A percentile compares a stretch with the other conserved stretches of the same genome.
phyloP scores from a whole-genome alignment of 2,888 invertebrate genomes.

The Labia minor region DNA sequence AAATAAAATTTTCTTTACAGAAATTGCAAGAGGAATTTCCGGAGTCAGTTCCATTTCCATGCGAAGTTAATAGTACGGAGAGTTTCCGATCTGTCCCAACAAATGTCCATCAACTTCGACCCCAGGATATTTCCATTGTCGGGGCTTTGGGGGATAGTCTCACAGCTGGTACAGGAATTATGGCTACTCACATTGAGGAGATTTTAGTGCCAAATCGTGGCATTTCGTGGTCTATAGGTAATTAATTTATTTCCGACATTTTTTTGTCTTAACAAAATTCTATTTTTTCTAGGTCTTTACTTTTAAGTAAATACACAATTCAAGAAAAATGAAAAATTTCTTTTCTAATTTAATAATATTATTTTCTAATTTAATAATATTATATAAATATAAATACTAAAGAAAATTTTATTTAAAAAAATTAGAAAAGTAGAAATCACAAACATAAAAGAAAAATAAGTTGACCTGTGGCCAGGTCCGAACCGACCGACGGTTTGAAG shows the following conservation, averaged over 20 bases:
- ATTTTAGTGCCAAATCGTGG: conserved; percentile 41
- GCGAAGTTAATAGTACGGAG: conserved; percentile 31
- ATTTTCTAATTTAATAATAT: too few species aligned
- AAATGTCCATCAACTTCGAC: conserved; percentile 46
- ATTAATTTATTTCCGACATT: conserved; percentile 16
- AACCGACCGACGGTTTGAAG: too few species aligned
- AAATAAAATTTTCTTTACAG: too few species aligned
- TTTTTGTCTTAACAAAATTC: conserved; percentile 13
- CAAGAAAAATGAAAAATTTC: background rate
- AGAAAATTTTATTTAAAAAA: too few species aligned
- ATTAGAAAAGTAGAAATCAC: too few species aligned
- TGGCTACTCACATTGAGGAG: conserved; percentile 39
- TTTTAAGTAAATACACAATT: too few species aligned
- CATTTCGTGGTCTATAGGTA: conserved; percentile 40
- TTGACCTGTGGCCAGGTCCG: too few species aligned
- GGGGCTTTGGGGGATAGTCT: conserved; percentile 51
- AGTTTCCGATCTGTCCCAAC: conserved; percentile 37
- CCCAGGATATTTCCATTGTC: conserved; percentile 51
- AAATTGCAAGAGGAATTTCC: conserved; percentile 32
- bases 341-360: background rate
- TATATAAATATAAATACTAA: too few species aligned
- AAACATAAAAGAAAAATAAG: too few species aligned
- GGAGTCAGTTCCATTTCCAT: conserved; percentile 34
- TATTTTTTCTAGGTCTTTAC: too few species aligned
- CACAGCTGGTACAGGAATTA: conserved; percentile 46